A percentile compares a stretch with the other conserved stretches of the same genome.
Evolutionary conservation across 2,888 invertebrate species (phyloP).

Genomic region (Pheosia tremula): DNA sequence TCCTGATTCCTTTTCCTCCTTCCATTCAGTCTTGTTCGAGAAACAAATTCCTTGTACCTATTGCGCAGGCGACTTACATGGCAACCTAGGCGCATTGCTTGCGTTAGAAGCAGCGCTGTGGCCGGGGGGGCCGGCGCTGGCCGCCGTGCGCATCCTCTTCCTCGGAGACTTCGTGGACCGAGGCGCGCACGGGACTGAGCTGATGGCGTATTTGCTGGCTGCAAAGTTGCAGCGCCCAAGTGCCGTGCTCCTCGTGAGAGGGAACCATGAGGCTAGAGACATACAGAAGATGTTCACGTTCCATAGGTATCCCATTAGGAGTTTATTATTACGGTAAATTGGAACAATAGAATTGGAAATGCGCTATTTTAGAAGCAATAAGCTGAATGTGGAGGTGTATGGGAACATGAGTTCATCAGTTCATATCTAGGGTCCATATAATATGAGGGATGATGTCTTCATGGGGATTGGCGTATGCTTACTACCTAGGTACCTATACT

Average conservation of each 20-base stretch:
- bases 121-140: slow-evolving; percentile 86
- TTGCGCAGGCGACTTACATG: slow-evolving; percentile 88
- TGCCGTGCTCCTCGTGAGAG: slow-evolving; percentile 87
- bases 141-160: slow-evolving; percentile 87
- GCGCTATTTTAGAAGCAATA: too few species aligned
- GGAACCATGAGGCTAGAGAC: slow-evolving; percentile 90
- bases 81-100: slow-evolving; percentile 88
- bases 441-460: too few species aligned
- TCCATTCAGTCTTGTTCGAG: too few species aligned
- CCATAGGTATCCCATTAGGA: slow-evolving; percentile 50
- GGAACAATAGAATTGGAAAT: too few species aligned
- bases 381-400: too few species aligned
- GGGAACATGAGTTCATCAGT: too few species aligned
- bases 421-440: too few species aligned
- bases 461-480: too few species aligned
- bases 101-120: slow-evolving; percentile 88
- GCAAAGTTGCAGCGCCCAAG: slow-evolving; percentile 88
- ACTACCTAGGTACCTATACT: too few species aligned
- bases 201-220: slow-evolving; percentile 88
- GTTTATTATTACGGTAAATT: background rate
- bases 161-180: slow-evolving; percentile 92
- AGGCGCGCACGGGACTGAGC: slow-evolving; percentile 87
- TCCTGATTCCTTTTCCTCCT: too few species aligned
- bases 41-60: background rate
- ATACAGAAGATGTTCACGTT: slow-evolving; percentile 91